A percentile compares a stretch with the other conserved stretches of the same genome.
These are phyloP conservation scores for Siphamia tubifer DNA, from an alignment of 2,113 vertebrate genomes.

Conservation along the genomic window DNA sequence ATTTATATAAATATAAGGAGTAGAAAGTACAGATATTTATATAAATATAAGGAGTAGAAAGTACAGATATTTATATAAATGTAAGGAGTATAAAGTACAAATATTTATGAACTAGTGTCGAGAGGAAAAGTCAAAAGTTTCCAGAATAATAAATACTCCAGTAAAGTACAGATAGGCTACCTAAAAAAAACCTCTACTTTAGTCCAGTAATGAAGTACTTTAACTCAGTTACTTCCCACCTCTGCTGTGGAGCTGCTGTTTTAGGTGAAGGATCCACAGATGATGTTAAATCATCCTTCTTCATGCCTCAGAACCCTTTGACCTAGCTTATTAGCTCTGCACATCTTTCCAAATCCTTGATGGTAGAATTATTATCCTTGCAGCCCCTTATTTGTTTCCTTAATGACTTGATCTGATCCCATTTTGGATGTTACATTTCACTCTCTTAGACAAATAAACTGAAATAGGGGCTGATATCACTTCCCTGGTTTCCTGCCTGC, in stretches of 20 bases:
- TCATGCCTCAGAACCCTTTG: not conserved
- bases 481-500: constrained; percentile 18
- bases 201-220: too few species aligned
- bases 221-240: too few species aligned
- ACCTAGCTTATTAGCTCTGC: not conserved
- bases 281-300: not conserved
- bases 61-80: too few species aligned
- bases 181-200: too few species aligned
- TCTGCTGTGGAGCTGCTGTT: not conserved
- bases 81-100: too few species aligned
- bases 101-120: too few species aligned
- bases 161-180: too few species aligned
- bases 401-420: constrained; percentile 1
- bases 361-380: not conserved
- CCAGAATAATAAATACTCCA: too few species aligned
- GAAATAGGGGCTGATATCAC: not conserved
- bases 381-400: not conserved
- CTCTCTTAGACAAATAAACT: constrained; percentile 11
- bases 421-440: not conserved
- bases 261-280: not conserved
- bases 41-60: too few species aligned
- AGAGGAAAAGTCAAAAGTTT: too few species aligned
- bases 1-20: too few species aligned
- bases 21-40: too few species aligned
- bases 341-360: not conserved